Conservation (phyloP, 1,140 invertebrate genomes). For the Gonioctena quinquepunctata region DNA sequence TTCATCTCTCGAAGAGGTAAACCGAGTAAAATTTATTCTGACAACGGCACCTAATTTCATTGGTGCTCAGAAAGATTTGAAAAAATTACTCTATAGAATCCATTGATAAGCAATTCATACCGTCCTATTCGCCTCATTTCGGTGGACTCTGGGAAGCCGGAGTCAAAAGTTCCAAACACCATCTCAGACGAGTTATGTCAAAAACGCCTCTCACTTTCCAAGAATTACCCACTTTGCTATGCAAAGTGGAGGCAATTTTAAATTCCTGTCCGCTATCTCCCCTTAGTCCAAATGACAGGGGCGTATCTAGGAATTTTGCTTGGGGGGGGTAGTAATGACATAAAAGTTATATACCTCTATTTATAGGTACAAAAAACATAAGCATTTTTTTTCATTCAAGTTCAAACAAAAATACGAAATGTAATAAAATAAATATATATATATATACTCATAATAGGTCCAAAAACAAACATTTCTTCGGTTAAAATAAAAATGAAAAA, state of each 20-base stretch:
- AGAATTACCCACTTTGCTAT: constrained; percentile 24
- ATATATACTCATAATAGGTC: too few relatives aligned
- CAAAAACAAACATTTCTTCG: too few relatives aligned
- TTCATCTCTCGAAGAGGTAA: constrained; percentile 45
- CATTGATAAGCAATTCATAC: constrained; percentile 31
- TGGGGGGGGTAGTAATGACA: too few relatives aligned
- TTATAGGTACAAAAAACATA: too few relatives aligned
- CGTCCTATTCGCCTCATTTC: constrained; percentile 40
- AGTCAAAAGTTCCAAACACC: constrained; percentile 44
- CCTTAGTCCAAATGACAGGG: constrained; percentile 41
- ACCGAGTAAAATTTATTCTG: constrained; percentile 37
- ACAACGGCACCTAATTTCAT: constrained; percentile 33
- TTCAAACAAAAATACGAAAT: too few relatives aligned
- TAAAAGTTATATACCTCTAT: too few relatives aligned
- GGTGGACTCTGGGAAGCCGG: constrained; percentile 48
- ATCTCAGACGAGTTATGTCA: constrained; percentile 26
- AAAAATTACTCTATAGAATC: background rate
- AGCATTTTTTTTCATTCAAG: too few relatives aligned
- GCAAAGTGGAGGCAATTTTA: constrained; percentile 34
- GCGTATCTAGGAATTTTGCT: too few relatives aligned
- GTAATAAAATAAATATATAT: too few relatives aligned
- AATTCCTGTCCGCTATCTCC: constrained; percentile 49
- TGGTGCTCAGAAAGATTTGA: background rate
- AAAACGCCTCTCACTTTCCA: constrained; percentile 24
- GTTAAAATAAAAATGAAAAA: too few relatives aligned